Base-by-base conservation (phyloP, 2,797 vertebrate species). In the Sebastiscus albofasciatus region DNA sequence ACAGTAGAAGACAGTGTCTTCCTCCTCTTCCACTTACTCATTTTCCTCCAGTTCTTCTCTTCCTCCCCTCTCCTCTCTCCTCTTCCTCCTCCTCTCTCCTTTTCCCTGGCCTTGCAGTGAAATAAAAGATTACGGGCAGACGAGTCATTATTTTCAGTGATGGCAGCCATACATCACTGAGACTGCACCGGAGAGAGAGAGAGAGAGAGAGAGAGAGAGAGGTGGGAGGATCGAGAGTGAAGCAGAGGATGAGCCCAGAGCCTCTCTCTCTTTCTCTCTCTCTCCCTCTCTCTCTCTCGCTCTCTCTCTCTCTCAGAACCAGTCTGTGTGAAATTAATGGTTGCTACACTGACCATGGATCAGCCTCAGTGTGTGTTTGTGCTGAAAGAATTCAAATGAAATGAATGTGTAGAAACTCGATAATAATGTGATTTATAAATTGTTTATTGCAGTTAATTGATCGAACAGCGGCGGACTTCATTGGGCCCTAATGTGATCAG, bases 91-190 rank as follows among this genome's bases (percentile, higher is more conserved):
- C 22, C 27, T 27, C 52, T 56, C 18, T 9, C 27, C 75, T 33
- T 56, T 34, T 60, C 79, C 77, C 79, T 24, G 61, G 89, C 83
- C 82, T 87, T 80, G 87, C 90, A 84, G 87, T 90, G 87, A 90
- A 93, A 91, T 92, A 93, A 93, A 92, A 90, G 92, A 93, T 93
- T 93, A 90, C 72, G 6, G 78, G 85, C 78, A 89, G 91, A 92
- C 89, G 46, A 92, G 91, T 89, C 91, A 93, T 93, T 93, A 93
- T 93, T 92, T 92, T 83, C 80, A 22, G 86, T 91, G 92, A 93
- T 93, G 90, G 92, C 87, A 89, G 89, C 84, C 85, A 93, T 93
- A 92, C 86, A 93, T 93, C 92, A 93, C 87, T 39, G 75, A 71
- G 86, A 67, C 87, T 88, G 87, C 85, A 75, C 60, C 56, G 61